phyloP scores from a whole-genome alignment of 2,888 invertebrate species.

The Lasioglossum marginatum region DNA sequence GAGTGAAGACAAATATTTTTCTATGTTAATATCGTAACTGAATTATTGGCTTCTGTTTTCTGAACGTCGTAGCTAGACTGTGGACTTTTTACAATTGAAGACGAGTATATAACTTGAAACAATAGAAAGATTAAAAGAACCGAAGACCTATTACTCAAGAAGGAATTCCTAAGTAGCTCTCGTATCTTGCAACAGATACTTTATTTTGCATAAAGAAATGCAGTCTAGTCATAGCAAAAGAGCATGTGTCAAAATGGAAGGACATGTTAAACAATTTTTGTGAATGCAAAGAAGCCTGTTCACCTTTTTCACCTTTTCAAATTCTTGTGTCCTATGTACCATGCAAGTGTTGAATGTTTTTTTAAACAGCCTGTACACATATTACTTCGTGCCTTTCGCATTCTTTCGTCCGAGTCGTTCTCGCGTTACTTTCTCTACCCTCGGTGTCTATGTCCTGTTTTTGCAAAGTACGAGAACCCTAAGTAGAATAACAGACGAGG shows the following conservation, averaged over 20 bases:
- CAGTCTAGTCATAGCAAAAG: not conserved
- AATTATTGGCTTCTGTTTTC: not conserved
- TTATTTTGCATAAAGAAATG: not conserved
- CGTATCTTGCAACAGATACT: not conserved
- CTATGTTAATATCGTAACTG: not conserved
- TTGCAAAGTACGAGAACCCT: conserved; percentile 5
- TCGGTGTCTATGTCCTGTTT: conserved; percentile 1
- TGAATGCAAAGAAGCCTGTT: not conserved
- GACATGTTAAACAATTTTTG: not conserved
- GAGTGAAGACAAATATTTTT: not conserved
- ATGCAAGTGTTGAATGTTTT: not conserved
- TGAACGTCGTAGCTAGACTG: not conserved
- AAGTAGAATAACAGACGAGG: conserved; percentile 8
- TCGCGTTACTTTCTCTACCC: not conserved
- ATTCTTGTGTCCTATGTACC: not conserved
- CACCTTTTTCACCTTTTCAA: too few species aligned
- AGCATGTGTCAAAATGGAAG: not conserved
- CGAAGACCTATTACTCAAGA: not conserved
- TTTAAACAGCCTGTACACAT: not conserved
- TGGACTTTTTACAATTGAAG: not conserved
- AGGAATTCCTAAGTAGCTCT: not conserved
- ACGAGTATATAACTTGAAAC: not conserved
- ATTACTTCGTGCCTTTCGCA: not conserved
- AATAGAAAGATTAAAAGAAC: not conserved
- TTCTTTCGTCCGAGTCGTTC: not conserved